Conservation (phyloP, 2,888 invertebrate species). For the Lissonota sp. region DNA sequence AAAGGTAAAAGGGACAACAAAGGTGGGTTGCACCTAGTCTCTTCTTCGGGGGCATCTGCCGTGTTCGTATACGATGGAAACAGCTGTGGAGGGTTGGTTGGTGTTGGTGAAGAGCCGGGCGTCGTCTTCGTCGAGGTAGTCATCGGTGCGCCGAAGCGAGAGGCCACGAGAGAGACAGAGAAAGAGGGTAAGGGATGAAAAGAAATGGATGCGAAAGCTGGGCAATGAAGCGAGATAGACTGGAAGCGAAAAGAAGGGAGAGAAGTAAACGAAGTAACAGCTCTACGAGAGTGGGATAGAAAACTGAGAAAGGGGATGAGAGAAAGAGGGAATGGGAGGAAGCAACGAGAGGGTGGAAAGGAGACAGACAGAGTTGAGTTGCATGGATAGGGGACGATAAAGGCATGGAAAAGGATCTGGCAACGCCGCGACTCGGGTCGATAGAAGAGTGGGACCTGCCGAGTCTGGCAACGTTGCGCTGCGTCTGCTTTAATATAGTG, state of each 20-base stretch:
- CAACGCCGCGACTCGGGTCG: slow-evolving; percentile 81
- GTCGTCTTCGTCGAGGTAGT: slow-evolving; percentile 51
- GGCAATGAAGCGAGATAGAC: slow-evolving; percentile 43
- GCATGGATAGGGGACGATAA: slow-evolving; percentile 67
- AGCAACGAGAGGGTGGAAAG: slow-evolving; percentile 54
- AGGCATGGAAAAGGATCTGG: slow-evolving; percentile 78
- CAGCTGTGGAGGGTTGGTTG: slow-evolving; percentile 72
- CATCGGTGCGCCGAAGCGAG: slow-evolving; percentile 56
- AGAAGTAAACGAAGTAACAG: slow-evolving; percentile 55
- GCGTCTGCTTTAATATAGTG: slow-evolving; percentile 79
- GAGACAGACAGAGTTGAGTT: slow-evolving; percentile 31
- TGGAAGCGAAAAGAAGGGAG: slow-evolving; percentile 57
- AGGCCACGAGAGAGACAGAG: slow-evolving; percentile 47
- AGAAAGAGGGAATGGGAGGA: slow-evolving; percentile 44
- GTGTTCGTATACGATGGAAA: slow-evolving; percentile 73
- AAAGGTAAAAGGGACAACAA: slow-evolving; percentile 68
- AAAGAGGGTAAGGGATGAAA: slow-evolving; percentile 53
- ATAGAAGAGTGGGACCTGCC: slow-evolving; percentile 80
- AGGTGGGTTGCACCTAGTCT: slow-evolving; percentile 76
- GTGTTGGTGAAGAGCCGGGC: slow-evolving; percentile 56
- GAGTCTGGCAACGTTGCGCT: slow-evolving; percentile 79
- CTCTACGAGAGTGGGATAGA: slow-evolving; percentile 44
- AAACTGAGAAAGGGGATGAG: slow-evolving; percentile 52
- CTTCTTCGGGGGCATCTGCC: slow-evolving; percentile 73
- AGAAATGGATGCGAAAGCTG: slow-evolving; percentile 54